Evolutionary conservation across 2,797 vertebrate genomes (phyloP).

Genomic region (Eremophila alpestris): DNA sequence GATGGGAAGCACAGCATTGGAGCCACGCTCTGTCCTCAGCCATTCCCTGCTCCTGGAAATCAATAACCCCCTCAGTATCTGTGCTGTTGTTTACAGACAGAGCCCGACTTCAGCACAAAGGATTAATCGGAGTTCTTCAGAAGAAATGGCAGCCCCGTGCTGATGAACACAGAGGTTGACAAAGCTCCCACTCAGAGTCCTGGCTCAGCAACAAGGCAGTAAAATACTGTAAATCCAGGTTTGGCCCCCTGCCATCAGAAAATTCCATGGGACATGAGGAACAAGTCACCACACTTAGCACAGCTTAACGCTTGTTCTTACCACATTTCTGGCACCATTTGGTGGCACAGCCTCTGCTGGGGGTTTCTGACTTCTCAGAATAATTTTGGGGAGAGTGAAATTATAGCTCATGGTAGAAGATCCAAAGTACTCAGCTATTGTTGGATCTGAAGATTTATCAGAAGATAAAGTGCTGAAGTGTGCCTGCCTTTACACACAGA

Average conservation of each 20-base stretch:
- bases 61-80: not conserved
- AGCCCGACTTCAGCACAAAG: not conserved
- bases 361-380: not conserved
- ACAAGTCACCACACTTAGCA: not conserved
- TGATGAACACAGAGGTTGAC: not conserved
- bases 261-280: not conserved
- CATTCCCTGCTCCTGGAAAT: not conserved
- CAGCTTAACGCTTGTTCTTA: not conserved
- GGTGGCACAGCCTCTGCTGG: not conserved
- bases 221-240: not conserved
- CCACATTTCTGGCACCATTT: constrained; percentile 9
- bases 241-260: not conserved
- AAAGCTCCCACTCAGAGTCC: not conserved
- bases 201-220: not conserved
- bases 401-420: not conserved
- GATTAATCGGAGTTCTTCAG: constrained; percentile 7
- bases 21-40: not conserved
- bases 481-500: not conserved
- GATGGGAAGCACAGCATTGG: not conserved
- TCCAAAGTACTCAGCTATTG: not conserved
- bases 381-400: constrained; percentile 7
- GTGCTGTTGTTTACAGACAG: not conserved
- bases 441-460: not conserved
- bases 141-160: not conserved
- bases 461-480: not conserved